phyloP scores from a whole-genome alignment of 30 jellyfish, hydroid and myxozoan species.

The Hydractinia symbiolongicarpus region DNA sequence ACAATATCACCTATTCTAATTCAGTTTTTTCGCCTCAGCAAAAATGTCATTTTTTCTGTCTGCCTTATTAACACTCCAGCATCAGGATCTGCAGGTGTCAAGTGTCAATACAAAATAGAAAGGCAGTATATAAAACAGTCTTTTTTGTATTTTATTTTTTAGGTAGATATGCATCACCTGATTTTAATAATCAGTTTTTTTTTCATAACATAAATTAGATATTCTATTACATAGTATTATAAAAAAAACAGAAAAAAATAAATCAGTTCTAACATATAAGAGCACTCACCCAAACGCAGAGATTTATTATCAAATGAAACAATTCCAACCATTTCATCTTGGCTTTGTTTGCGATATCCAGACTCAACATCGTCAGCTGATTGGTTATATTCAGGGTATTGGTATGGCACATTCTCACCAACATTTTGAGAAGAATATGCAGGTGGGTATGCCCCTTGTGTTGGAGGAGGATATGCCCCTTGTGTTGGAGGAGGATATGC shows the following conservation, averaged over 20 bases:
- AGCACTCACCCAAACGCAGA: constrained; percentile 23
- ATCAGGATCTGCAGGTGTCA: no score
- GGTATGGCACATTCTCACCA: constrained; percentile 18
- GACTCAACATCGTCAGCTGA: neutral
- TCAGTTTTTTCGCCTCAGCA: no score
- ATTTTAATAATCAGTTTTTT: no score
- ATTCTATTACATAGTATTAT: no score
- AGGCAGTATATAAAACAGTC: no score
- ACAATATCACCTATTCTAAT: no score
- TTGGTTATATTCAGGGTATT: constrained; percentile 1
- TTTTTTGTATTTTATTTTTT: no score
- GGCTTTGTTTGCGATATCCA: neutral
- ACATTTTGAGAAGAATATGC: neutral
- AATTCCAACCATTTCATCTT: neutral
- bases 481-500: constrained; percentile 31
- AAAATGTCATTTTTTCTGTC: no score
- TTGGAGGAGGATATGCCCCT: neutral
- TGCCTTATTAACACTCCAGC: no score
- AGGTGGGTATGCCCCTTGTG: neutral
- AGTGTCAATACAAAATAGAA: no score
- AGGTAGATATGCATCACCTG: no score
- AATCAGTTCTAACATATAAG: neutral
- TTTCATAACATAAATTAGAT: no score
- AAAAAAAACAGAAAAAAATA: neutral
- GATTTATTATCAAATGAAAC: constrained; percentile 30